A percentile compares a stretch with the other conserved stretches of the same genome.
Conservation (phyloP, 2,888 invertebrate genomes). For the Xylophagus ater region DNA sequence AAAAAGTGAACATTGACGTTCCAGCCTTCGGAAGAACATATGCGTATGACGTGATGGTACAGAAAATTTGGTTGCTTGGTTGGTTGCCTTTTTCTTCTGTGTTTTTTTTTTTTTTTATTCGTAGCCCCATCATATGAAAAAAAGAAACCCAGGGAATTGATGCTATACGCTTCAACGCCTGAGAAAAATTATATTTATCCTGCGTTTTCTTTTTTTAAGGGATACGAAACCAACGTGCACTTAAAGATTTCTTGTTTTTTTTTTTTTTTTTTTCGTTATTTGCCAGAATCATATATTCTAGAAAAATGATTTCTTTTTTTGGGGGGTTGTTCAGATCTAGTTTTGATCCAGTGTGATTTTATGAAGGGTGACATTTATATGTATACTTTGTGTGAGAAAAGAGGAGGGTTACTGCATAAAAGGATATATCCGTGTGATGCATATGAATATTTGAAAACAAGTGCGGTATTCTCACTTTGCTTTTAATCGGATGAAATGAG, state of each 20-base stretch:
- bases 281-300: background rate
- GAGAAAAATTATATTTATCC: conserved; percentile 27
- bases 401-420: background rate
- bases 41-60: conserved; percentile 5
- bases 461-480: conserved; percentile 51
- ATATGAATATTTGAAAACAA: conserved; percentile 33
- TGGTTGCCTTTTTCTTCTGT: conserved; percentile 13
- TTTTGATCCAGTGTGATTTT: background rate
- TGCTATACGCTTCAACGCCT: conserved; percentile 39
- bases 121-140: too few species aligned
- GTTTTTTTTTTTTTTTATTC: too few species aligned
- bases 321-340: background rate
- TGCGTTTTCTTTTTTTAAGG: conserved; percentile 2
- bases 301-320: background rate
- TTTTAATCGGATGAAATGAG: conserved; percentile 45
- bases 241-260: too few species aligned
- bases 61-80: conserved; percentile 4
- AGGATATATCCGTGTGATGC: conserved; percentile 3
- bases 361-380: conserved; percentile 8
- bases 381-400: conserved; percentile 1
- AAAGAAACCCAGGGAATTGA: conserved; percentile 29
- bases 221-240: conserved; percentile 4
- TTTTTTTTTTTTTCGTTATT: conserved; percentile 4
- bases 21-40: conserved; percentile 1
- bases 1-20: conserved; percentile 8